Conservation (phyloP, 2,888 invertebrate species). For the Ochropleura leucogaster region DNA sequence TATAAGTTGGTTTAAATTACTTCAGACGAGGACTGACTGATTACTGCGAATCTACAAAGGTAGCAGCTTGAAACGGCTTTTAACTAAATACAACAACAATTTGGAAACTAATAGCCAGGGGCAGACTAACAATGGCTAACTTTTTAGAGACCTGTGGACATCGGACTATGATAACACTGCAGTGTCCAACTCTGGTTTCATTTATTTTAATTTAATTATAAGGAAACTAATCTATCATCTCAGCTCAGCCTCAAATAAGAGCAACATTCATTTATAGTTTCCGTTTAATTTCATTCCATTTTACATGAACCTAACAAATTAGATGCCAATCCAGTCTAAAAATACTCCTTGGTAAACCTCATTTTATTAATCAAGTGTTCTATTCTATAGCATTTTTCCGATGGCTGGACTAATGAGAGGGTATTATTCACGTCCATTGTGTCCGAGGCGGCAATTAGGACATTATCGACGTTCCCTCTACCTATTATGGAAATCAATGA, state of each 20-base stretch:
- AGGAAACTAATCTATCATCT: not conserved
- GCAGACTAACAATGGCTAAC: not conserved
- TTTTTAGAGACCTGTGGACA: not conserved
- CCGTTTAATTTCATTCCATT: not conserved
- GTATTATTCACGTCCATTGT: slow-evolving; percentile 61
- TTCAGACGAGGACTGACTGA: not conserved
- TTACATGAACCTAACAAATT: no score
- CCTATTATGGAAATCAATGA: slow-evolving; percentile 45
- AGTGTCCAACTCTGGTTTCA: not conserved
- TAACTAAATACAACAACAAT: not conserved
- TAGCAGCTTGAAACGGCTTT: not conserved
- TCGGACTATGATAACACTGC: no score
- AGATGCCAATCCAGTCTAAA: not conserved
- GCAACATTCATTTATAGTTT: not conserved
- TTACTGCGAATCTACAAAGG: not conserved
- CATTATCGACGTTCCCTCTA: slow-evolving; percentile 48
- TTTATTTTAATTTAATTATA: slow-evolving; percentile 2
- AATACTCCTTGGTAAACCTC: not conserved
- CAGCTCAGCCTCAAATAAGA: not conserved
- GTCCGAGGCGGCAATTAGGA: slow-evolving; percentile 56
- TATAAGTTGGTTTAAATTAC: no score
- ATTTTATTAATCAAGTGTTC: slow-evolving; percentile 34
- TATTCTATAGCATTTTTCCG: slow-evolving; percentile 40
- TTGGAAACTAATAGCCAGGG: not conserved
- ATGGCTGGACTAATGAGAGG: slow-evolving; percentile 53